Conservation (phyloP, 2,797 vertebrate genomes). For the Acrossocheilus wenchowensis region DNA sequence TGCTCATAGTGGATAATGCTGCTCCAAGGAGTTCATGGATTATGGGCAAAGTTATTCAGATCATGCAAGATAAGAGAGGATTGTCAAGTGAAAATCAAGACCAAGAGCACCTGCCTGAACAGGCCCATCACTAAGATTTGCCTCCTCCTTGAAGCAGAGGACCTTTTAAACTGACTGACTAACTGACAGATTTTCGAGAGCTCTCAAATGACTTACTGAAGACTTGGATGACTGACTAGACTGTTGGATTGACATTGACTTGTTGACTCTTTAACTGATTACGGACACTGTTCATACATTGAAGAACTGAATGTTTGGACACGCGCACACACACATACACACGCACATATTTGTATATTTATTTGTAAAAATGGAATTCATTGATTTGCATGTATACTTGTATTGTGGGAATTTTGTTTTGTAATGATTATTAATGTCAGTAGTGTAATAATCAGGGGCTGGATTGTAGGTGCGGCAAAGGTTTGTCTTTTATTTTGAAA, state of each 20-base stretch:
- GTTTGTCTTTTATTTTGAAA: background rate
- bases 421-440: background rate
- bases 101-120: background rate
- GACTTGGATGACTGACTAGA: background rate
- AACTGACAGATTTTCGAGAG: background rate
- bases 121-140: background rate
- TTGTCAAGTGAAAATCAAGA: background rate
- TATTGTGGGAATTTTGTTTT: background rate
- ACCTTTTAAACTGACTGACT: background rate
- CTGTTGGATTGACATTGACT: background rate
- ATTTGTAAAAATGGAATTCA: background rate
- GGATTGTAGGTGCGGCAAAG: background rate
- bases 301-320: background rate
- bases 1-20: slow-evolving; percentile 17
- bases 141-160: background rate
- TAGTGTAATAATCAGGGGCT: background rate
- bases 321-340: slow-evolving; percentile 17
- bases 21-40: slow-evolving; percentile 8
- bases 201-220: background rate
- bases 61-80: background rate
- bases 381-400: background rate
- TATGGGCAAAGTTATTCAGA: background rate
- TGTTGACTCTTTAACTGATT: background rate
- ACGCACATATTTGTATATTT: background rate
- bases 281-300: background rate